Percentiles rank a stretch among this genome's conserved stretches.
Evolutionary conservation across 2,113 vertebrate genomes (phyloP).

Genomic region (Embiotoca jacksoni): DNA sequence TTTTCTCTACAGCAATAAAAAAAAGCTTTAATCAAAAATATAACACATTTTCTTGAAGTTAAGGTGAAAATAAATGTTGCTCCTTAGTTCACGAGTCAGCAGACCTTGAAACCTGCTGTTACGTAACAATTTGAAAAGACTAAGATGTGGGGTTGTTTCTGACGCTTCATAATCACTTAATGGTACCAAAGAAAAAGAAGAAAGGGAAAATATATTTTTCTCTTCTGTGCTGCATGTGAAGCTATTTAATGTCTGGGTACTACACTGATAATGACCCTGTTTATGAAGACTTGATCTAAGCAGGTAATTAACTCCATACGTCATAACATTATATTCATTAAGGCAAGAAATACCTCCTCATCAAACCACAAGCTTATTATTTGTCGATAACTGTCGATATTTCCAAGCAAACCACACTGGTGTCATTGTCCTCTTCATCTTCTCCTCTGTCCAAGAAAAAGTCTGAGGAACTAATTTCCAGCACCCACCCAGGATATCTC

Average conservation of each 20-base stretch:
- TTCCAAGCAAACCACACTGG: background rate
- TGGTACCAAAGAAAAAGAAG: background rate
- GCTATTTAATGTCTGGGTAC: background rate
- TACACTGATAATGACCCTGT: background rate
- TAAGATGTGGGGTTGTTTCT: background rate
- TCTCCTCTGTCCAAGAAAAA: slow-evolving; percentile 19
- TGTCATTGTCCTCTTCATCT: slow-evolving; percentile 23
- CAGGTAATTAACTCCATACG: background rate
- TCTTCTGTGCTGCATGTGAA: background rate
- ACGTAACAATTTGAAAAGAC: background rate
- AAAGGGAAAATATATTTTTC: background rate
- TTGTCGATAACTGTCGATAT: background rate
- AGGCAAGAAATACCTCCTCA: background rate
- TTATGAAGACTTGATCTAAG: slow-evolving; percentile 7
- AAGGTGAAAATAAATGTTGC: background rate
- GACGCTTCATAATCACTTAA: slow-evolving; percentile 12
- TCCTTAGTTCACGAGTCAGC: background rate
- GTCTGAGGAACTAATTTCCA: slow-evolving; percentile 25
- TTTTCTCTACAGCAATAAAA: background rate
- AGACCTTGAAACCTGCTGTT: background rate
- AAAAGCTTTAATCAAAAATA: background rate
- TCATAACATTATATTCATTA: too few relatives aligned
- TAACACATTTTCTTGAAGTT: background rate
- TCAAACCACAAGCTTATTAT: background rate
- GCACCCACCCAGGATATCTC: background rate